Evolutionary conservation across 37 sponge, comb jelly and placozoan species (phyloP), one percentile per base, ranked within the genome.

Genomic region (Tethya wilhelma): DNA sequence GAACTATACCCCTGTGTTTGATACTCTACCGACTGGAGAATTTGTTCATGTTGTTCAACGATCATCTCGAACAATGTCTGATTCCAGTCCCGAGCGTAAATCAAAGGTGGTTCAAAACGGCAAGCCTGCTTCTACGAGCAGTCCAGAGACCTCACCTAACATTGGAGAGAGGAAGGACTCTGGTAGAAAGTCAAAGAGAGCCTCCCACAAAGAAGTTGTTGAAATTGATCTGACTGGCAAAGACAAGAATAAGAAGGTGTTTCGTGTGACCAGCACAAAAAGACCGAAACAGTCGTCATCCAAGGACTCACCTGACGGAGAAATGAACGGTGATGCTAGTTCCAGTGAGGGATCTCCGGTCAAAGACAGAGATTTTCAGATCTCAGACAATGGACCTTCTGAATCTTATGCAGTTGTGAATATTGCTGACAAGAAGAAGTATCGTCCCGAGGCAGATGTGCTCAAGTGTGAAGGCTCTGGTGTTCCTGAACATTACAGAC

Each of bases 1-100:
- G 22, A 42, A 72, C 32, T 86, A 86, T 71, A 39, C 87, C 9
- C 40, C 67, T 28, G 87, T 86, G 2, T 78, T 79, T 79, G 79
- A 79, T 71, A 33, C 67, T 49, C 72, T 79, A 11, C 43, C 44
- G 0, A 23, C 23, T 0, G 67, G 73, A 1, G 37, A 71, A 45
- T 53, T 38, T 20, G 74, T 73, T 38, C 31, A 23, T 43, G 44
- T 79, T 3, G 86, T 49, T 11, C 42, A n/a, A n/a, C n/a, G n/a
- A n/a, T n/a, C n/a, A n/a, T 42, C 3, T 9, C 42, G 42, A 7
- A 40, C 23, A 14, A 11, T 40, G 4, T 69, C 69, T 8, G 12
- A 4, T 37, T 34, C 3, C 12, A 3, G 4, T 1, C 65, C 37
- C 2, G 36, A 5, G 33, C 4, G 12, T 2, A 30, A 64, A 38